These are phyloP conservation scores for Eurosta solidaginis DNA, from an alignment of 1,140 invertebrate species.

Conservation along the genomic window DNA sequence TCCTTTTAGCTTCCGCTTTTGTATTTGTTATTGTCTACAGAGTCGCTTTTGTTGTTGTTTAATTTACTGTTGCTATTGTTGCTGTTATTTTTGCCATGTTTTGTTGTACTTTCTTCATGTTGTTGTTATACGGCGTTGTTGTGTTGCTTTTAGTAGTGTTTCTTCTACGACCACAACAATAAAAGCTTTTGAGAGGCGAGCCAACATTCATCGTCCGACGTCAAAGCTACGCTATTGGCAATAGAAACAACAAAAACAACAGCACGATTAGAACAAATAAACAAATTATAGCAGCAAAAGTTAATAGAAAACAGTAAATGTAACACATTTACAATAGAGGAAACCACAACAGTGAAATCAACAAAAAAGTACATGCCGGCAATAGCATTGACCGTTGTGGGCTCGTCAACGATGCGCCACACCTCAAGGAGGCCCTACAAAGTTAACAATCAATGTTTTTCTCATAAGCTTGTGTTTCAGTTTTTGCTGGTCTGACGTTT, in stretches of 20 bases:
- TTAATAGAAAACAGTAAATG: slow-evolving; percentile 1
- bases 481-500: too few relatives aligned
- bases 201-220: not conserved
- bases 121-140: too few relatives aligned
- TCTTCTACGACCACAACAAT: not conserved
- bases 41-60: not conserved
- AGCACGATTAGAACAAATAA: not conserved
- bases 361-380: not conserved
- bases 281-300: not conserved
- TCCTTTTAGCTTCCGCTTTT: slow-evolving; percentile 22
- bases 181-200: not conserved
- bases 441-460: not conserved
- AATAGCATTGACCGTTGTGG: not conserved
- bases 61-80: not conserved
- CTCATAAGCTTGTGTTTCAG: too few relatives aligned
- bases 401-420: not conserved
- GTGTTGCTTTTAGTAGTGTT: too few relatives aligned
- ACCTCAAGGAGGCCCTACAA: not conserved
- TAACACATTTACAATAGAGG: not conserved
- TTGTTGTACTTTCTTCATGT: too few relatives aligned
- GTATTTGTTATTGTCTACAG: not conserved
- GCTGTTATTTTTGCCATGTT: not conserved
- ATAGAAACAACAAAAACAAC: not conserved
- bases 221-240: not conserved
- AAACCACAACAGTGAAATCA: not conserved